Evolutionary conservation across 2,797 vertebrate species (phyloP).

Genomic region (Hoplostethus atlanticus): DNA sequence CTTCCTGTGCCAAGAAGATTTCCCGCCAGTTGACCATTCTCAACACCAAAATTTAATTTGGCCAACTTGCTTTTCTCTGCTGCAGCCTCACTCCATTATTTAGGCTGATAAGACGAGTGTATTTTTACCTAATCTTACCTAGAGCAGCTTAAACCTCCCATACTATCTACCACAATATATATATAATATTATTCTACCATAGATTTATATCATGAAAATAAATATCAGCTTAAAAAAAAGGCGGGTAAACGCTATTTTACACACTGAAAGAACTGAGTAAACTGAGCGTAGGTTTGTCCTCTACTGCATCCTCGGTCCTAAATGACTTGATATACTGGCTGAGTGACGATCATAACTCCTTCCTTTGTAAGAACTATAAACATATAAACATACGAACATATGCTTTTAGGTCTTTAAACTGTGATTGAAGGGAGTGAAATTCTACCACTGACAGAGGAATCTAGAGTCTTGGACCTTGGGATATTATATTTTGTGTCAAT

Average conservation of each 20-base stretch:
- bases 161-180: not conserved
- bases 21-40: too few relatives aligned
- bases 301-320: not conserved
- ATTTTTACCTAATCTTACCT: not conserved
- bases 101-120: not conserved
- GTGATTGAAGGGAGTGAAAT: not conserved
- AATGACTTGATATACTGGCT: not conserved
- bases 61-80: not conserved
- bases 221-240: constrained; percentile 1
- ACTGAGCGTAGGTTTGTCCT: not conserved
- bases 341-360: not conserved
- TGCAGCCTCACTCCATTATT: not conserved
- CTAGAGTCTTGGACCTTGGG: not conserved
- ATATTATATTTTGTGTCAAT: not conserved
- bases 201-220: not conserved
- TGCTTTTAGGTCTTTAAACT: not conserved
- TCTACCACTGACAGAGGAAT: not conserved
- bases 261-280: not conserved
- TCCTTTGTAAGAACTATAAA: not conserved
- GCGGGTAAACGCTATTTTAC: not conserved
- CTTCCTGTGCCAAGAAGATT: not conserved
- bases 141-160: not conserved
- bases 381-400: not conserved
- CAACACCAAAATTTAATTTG: not conserved
- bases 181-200: not conserved